A percentile compares a stretch with the other conserved stretches of the same genome.
Evolutionary conservation across 2,113 vertebrate species (phyloP).

Genomic region (Perca schrenkii): DNA sequence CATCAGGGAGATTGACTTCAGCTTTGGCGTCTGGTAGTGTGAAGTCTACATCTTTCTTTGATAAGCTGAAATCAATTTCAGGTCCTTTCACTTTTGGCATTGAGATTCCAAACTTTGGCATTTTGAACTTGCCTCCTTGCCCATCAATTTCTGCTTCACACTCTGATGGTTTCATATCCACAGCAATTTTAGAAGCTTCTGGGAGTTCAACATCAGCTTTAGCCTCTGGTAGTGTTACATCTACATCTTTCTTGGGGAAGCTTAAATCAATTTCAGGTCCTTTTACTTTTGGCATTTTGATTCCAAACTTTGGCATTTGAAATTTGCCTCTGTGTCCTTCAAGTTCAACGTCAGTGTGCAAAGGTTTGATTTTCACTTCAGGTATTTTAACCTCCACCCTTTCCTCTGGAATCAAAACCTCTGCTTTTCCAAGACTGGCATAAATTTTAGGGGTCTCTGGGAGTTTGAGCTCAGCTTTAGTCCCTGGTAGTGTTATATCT

Average conservation of each 20-base stretch:
- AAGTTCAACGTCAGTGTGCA: not conserved
- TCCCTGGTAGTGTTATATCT: not conserved
- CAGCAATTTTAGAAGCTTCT: not conserved
- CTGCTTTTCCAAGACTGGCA: constrained; percentile 37
- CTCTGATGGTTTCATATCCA: not conserved
- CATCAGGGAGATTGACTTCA: constrained; percentile 15
- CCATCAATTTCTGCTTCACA: constrained; percentile 17
- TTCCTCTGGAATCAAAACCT: constrained; percentile 40
- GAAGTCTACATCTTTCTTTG: constrained; percentile 21
- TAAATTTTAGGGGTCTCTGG: constrained; percentile 28
- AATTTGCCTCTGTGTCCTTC: constrained; percentile 29
- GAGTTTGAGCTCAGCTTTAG: not conserved
- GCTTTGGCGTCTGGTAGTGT: constrained; percentile 28
- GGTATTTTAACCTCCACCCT: constrained; percentile 48
- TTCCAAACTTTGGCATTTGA: constrained; percentile 53
- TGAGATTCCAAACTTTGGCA: constrained; percentile 42
- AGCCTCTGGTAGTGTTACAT: constrained; percentile 17
- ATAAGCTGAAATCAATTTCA: not conserved
- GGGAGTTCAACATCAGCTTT: constrained; percentile 13
- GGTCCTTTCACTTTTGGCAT: not conserved
- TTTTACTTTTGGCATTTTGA: constrained; percentile 23
- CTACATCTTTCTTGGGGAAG: constrained; percentile 26
- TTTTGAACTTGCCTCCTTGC: constrained; percentile 33
- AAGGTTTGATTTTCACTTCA: constrained; percentile 28
- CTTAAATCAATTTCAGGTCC: constrained; percentile 26